Evolutionary conservation across 2,797 vertebrate genomes (phyloP), one percentile per base, ranked within the genome.

Genomic region (Alectoris magna): DNA sequence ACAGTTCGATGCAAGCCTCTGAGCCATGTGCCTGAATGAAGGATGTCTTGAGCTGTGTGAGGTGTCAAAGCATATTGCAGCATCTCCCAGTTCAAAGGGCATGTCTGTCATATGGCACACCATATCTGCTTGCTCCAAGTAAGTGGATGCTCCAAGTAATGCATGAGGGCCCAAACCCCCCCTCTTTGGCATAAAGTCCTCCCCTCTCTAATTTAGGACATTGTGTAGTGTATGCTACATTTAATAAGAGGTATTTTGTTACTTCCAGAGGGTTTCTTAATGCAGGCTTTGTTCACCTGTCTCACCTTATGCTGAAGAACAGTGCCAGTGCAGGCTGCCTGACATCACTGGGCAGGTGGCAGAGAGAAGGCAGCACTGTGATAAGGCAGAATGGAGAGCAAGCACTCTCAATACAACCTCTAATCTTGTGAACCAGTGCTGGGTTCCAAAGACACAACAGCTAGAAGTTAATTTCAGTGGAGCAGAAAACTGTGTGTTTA

Each of bases 111-210:
- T 7, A 71, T 15, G 8, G 9, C 7, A 43, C 2, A 9, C 6
- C 10, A 6, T 34, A n/a, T 48, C 49, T 51, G 6, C 17, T 41
- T 34, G 34, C 34, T 34, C 34, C 34, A 34, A 34, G 34, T 34
- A 34, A 3, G 0, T 10, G 14, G 49, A 41, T 46, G 26, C 1
- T 9, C 43, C 55, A 48, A 56, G 63, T 8, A 46, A 2, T 26
- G 76, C 15, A 59, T 17, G 53, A 46, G 62, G 14, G 3, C 4
- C 34, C 44, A 14, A 71, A 79, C 14, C 72, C 4, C 4, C 70
- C 66, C 41, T 86, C 5, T 48, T 82, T 34, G 21, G 4, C 36
- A 7, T 29, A 1, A 11, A 55, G 38, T 0, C 0, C 4, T 43
- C 6, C 31, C 15, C 26, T 59, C 7, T 9, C 2, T 76, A 31